Conservation (phyloP, 2,888 invertebrate genomes). For the Drymonia ruficornis region DNA sequence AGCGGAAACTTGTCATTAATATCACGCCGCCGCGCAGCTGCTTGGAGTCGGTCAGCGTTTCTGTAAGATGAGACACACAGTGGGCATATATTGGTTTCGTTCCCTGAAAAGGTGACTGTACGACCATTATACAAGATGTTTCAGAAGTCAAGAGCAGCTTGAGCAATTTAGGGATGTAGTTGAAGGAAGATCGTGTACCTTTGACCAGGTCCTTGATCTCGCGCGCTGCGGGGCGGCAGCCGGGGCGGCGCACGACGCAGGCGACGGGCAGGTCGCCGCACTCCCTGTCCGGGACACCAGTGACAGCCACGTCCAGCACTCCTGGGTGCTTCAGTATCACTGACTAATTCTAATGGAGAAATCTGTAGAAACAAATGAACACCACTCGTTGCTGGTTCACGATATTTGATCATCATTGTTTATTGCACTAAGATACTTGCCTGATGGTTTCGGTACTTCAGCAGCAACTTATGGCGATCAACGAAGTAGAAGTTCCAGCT, state of each 20-base stretch:
- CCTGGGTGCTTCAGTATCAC: conserved; percentile 55
- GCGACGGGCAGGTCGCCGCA: conserved; percentile 59
- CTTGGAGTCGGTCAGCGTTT: conserved; percentile 26
- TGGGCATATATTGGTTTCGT: too few relatives aligned
- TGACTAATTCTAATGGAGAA: conserved; percentile 59
- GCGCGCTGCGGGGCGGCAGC: conserved; percentile 41
- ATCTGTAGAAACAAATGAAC: conserved; percentile 37
- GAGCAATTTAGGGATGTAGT: too few relatives aligned
- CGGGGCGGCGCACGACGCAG: conserved; percentile 47
- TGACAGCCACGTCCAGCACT: conserved; percentile 55
- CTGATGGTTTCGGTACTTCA: conserved; percentile 70
- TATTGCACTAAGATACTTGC: too few relatives aligned
- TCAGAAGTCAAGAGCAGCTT: too few relatives aligned
- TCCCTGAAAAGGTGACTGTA: too few relatives aligned
- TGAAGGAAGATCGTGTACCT: too few relatives aligned
- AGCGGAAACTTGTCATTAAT: conserved; percentile 15
- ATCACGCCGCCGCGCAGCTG: conserved; percentile 31
- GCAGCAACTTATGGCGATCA: conserved; percentile 71
- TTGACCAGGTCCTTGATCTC: conserved; percentile 8
- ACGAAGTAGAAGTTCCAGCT: conserved; percentile 66
- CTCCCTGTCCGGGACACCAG: conserved; percentile 47
- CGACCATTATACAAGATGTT: too few relatives aligned
- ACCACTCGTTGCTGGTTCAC: too few relatives aligned
- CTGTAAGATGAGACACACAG: conserved; percentile 12
- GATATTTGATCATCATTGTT: too few relatives aligned